These are phyloP conservation scores for Zoanthus sansibaricus DNA, from an alignment of 92 coral and sea anemone species.

Conservation along the genomic window DNA sequence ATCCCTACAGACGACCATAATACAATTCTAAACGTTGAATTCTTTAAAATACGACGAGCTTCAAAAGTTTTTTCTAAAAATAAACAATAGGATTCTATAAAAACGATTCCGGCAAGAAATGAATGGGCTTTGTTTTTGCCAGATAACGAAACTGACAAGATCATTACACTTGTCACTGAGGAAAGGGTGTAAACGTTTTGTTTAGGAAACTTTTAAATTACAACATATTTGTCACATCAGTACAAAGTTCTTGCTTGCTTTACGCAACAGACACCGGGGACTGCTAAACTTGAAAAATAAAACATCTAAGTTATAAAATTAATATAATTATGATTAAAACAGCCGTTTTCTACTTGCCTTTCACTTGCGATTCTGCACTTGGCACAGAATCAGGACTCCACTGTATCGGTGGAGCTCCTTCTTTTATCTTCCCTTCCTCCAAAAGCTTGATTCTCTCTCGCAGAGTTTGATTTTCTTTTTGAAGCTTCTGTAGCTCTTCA, in stretches of 20 bases:
- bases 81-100: too few species aligned
- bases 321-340: neutral
- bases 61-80: too few species aligned
- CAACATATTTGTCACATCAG: too few species aligned
- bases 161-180: neutral
- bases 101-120: too few species aligned
- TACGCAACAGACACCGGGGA: too few species aligned
- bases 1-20: too few species aligned
- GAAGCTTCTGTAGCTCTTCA: conserved; percentile 81
- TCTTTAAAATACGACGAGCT: too few species aligned
- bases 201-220: neutral
- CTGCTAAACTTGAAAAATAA: neutral
- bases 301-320: too few species aligned
- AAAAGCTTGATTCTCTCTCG: conserved; percentile 66
- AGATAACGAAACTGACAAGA: too few species aligned
- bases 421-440: conserved; percentile 72
- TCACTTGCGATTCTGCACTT: conserved; percentile 79
- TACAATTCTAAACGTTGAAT: too few species aligned
- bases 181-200: neutral
- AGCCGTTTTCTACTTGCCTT: conserved; percentile 65
- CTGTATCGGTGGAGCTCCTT: conserved; percentile 19
- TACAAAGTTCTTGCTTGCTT: too few species aligned
- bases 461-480: conserved; percentile 82
- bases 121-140: too few species aligned
- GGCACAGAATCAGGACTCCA: conserved; percentile 69